Percentiles rank a stretch among this genome's conserved stretches.
Conservation (phyloP, 2,888 invertebrate genomes). For the Alloscopus bannaensis region DNA sequence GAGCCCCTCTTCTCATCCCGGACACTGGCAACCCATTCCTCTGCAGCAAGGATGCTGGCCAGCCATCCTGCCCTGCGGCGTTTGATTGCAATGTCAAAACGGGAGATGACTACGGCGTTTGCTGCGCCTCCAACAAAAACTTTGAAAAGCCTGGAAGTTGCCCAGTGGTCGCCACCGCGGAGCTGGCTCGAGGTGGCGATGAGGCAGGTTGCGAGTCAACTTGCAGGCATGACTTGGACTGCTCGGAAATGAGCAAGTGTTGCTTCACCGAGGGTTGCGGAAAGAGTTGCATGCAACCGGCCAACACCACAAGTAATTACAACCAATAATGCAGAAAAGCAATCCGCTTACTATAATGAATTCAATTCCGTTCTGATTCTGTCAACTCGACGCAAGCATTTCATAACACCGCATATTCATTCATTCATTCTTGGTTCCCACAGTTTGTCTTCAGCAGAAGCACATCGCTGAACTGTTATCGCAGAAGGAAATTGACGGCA, state of each 20-base stretch:
- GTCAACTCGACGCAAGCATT: too few species aligned
- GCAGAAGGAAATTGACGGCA: conserved; percentile 85
- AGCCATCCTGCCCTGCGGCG: conserved; percentile 88
- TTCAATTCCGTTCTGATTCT: conserved; percentile 10
- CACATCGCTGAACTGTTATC: conserved; percentile 86
- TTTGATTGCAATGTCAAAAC: conserved; percentile 87
- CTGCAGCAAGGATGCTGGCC: conserved; percentile 87
- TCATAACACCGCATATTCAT: too few species aligned
- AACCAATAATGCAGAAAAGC: neutral
- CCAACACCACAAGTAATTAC: conserved; percentile 82
- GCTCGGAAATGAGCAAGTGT: conserved; percentile 88
- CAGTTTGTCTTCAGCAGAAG: conserved; percentile 85
- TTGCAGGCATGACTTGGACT: conserved; percentile 85
- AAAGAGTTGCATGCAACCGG: conserved; percentile 84
- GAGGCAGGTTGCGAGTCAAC: conserved; percentile 70
- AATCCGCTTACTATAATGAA: neutral
- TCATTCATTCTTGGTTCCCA: neutral
- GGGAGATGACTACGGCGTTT: conserved; percentile 90
- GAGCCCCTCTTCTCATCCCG: conserved; percentile 81
- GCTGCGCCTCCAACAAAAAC: conserved; percentile 86
- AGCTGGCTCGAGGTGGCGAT: conserved; percentile 74
- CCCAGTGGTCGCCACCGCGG: conserved; percentile 77
- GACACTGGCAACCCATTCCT: conserved; percentile 87
- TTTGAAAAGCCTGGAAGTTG: conserved; percentile 88
- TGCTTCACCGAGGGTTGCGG: conserved; percentile 86